These are phyloP conservation scores for Colossoma macropomum DNA, from an alignment of 2,113 vertebrate species.

Conservation along the genomic window DNA sequence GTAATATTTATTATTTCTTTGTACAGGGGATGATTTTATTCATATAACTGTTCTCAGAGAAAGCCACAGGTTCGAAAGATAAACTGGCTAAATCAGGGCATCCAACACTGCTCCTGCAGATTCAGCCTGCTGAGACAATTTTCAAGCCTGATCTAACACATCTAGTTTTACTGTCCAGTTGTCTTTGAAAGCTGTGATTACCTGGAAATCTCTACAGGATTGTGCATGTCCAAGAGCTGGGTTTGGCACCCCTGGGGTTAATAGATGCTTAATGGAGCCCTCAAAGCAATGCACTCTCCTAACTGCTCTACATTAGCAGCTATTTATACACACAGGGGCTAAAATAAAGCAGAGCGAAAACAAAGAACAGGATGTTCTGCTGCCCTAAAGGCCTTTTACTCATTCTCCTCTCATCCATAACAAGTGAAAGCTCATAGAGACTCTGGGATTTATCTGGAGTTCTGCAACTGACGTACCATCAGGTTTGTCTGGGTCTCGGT, in stretches of 20 bases:
- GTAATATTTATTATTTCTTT: no score
- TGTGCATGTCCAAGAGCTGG: background rate
- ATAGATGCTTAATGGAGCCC: conserved; percentile 43
- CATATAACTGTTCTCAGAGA: background rate
- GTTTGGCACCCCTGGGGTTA: background rate
- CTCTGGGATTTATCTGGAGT: background rate
- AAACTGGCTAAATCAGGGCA: background rate
- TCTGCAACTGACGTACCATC: conserved; percentile 81
- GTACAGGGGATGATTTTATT: no score
- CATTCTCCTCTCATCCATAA: background rate
- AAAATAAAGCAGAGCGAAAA: conserved; percentile 57
- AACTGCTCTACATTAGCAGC: conserved; percentile 58
- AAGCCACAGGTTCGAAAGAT: background rate
- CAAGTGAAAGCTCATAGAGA: background rate
- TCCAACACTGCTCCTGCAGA: background rate
- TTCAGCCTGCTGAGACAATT: background rate
- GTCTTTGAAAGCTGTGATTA: background rate
- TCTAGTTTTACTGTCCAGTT: background rate
- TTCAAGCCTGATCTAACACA: background rate
- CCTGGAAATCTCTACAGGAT: background rate
- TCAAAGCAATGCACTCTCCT: conserved; percentile 17
- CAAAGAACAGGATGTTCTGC: conserved; percentile 42
- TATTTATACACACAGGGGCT: conserved; percentile 62
- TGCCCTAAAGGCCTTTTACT: conserved; percentile 23
- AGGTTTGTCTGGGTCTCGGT: conserved; percentile 94